These are phyloP conservation scores for Euclidia mi DNA, from an alignment of 2,888 invertebrate genomes.

Conservation along the genomic window DNA sequence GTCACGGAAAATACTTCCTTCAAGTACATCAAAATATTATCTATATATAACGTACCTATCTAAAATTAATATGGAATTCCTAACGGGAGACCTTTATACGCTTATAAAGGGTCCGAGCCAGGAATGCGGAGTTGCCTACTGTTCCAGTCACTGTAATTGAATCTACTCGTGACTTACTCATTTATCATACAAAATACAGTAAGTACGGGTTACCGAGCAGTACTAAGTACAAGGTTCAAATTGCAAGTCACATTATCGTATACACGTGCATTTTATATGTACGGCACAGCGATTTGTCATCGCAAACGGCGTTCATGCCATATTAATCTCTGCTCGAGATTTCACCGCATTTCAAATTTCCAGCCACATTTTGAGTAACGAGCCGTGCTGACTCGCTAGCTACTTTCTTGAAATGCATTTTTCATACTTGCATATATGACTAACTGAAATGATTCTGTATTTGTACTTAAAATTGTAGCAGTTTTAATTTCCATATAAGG, in stretches of 20 bases:
- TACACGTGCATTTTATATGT: neutral
- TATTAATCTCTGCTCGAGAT: too few relatives aligned
- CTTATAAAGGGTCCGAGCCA: slow-evolving; percentile 21
- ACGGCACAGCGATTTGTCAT: too few relatives aligned
- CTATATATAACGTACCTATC: slow-evolving; percentile 16
- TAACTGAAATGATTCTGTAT: too few relatives aligned
- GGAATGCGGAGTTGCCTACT: slow-evolving; percentile 44
- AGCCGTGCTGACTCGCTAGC: too few relatives aligned
- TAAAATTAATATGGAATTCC: slow-evolving; percentile 41
- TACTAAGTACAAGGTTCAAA: slow-evolving; percentile 1
- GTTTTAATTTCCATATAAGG: too few relatives aligned
- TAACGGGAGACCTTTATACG: slow-evolving; percentile 27
- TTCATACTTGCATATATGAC: too few relatives aligned
- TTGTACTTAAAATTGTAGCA: too few relatives aligned
- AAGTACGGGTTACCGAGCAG: slow-evolving; percentile 10
- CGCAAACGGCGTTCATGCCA: too few relatives aligned
- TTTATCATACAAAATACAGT: slow-evolving; percentile 40
- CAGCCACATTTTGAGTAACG: too few relatives aligned
- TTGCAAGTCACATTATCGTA: slow-evolving; percentile 3
- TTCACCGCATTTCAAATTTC: too few relatives aligned
- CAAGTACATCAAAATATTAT: slow-evolving; percentile 13
- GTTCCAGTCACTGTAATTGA: slow-evolving; percentile 38
- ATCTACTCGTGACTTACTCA: slow-evolving; percentile 38
- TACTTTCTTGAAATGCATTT: too few relatives aligned
- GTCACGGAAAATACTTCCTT: slow-evolving; percentile 9